Evolutionary conservation across 2,113 vertebrate species (phyloP).

Genomic region (Galemys pyrenaicus): DNA sequence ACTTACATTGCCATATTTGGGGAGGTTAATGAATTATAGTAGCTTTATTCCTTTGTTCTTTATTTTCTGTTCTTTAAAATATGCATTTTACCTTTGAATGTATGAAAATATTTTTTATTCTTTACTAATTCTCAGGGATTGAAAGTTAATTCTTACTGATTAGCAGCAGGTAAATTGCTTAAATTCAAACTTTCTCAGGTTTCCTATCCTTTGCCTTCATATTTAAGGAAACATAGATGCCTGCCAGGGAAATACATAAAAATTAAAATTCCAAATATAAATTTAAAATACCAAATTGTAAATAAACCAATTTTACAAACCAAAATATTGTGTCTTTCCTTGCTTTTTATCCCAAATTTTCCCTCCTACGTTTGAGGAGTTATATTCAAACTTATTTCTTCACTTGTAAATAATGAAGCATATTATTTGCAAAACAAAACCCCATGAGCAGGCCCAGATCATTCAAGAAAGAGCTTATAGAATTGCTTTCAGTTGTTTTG

Average conservation of each 20-base stretch:
- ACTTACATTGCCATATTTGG: not conserved
- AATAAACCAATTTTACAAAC: slow-evolving; percentile 74
- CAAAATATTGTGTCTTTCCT: slow-evolving; percentile 74
- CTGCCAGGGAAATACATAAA: slow-evolving; percentile 64
- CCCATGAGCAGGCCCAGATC: not conserved
- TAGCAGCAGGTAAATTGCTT: slow-evolving; percentile 57
- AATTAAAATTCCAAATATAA: slow-evolving; percentile 67
- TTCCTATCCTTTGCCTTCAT: slow-evolving; percentile 56
- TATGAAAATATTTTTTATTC: slow-evolving; percentile 56
- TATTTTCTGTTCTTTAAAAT: slow-evolving; percentile 54
- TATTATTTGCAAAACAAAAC: slow-evolving; percentile 39
- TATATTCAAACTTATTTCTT: slow-evolving; percentile 39
- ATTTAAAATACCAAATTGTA: slow-evolving; percentile 73
- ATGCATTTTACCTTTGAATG: slow-evolving; percentile 52
- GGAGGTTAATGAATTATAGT: not conserved
- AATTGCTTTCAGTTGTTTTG: not conserved
- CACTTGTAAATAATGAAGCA: slow-evolving; percentile 11
- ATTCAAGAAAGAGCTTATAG: not conserved
- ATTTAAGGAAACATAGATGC: slow-evolving; percentile 58
- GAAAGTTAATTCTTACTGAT: slow-evolving; percentile 55
- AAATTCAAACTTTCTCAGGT: slow-evolving; percentile 62
- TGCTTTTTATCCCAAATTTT: slow-evolving; percentile 63
- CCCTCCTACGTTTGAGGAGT: slow-evolving; percentile 35
- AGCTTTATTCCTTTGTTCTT: slow-evolving; percentile 1
- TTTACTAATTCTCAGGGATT: slow-evolving; percentile 69